Evolutionary conservation across 2,113 vertebrate species (phyloP), one percentile per base, ranked within the genome.

Genomic region (Solea solea): DNA sequence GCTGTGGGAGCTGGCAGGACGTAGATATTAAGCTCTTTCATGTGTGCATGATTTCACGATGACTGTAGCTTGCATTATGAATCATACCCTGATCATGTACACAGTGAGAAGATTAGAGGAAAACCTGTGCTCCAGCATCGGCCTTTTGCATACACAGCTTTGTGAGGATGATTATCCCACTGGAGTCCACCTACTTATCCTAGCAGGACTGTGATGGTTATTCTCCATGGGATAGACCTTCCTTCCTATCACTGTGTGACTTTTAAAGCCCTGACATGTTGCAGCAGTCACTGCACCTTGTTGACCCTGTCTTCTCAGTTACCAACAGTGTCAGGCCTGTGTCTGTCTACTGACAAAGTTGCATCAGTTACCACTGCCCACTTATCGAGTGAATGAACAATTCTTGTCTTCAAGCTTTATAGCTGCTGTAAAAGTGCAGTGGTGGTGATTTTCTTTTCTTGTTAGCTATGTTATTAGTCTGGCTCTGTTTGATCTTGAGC

Each of bases 261-360:
- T 62, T 65, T 74, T 69, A 71, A 78, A 54, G 63, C 56, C 51
- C 16, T 73, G 73, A 70, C 74, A 78, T 53, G 53, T 39, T 59
- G 45, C 46, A 49, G 46, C 39, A 61, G 54, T 58, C 65, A 44
- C 5, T 57, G 66, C 61, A 55, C 57, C 69, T 77, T 77, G 52
- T 56, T 6, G 57, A 71, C 34, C 45, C 62, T 48, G 6, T 21
- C 3, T 28, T 41, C 48, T 15, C 41, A 12, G 25, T 28, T 16
- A 41, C 57, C 12, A 51, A 39, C 66, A 49, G 64, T 42, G 14
- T 69, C 56, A 59, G 25, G 25, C 46, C 62, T 41, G 41, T 54
- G 60, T 60, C 7, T 60, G 42, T 49, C 52, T 14, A 64, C n/a
- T 7, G 16, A 15, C 10, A 60, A 51, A 45, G 10, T 44, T 15